These are phyloP conservation scores for Seriola aureovittata DNA, from an alignment of 2,113 vertebrate species.

Conservation along the genomic window DNA sequence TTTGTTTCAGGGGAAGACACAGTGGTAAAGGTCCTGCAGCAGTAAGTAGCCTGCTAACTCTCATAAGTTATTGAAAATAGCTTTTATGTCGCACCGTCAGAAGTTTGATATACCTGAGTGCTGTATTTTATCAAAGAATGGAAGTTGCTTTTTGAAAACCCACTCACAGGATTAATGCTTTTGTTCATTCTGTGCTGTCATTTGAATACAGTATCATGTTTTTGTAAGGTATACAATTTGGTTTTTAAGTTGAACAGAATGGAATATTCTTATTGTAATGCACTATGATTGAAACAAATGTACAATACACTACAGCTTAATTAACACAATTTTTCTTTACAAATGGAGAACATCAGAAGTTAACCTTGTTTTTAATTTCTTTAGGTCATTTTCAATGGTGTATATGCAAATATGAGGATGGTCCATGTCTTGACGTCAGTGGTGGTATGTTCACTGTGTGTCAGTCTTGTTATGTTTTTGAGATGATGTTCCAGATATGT, in stretches of 20 bases:
- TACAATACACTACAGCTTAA: not conserved
- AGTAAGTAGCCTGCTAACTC: conserved; percentile 83
- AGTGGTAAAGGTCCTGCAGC: conserved; percentile 93
- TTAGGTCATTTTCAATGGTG: conserved; percentile 96
- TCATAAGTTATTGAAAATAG: not conserved
- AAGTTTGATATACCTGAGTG: not conserved
- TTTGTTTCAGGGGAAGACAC: conserved; percentile 92
- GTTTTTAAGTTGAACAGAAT: not conserved
- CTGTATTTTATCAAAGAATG: not conserved
- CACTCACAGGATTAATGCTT: not conserved
- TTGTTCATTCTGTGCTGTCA: not conserved
- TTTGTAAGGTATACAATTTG: conserved; percentile 19
- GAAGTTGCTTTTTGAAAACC: not conserved
- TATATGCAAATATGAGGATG: conserved; percentile 99
- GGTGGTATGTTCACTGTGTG: conserved; percentile 90
- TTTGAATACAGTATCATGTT: not conserved
- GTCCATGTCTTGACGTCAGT: conserved; percentile 99
- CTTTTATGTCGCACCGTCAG: not conserved
- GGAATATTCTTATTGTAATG: not conserved
- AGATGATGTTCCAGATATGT: conserved; percentile 6
- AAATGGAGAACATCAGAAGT: not conserved
- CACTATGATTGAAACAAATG: conserved; percentile 10
- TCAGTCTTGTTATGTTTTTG: conserved; percentile 4
- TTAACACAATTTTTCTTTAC: not conserved
- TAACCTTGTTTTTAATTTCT: conserved; percentile 67